These are phyloP conservation scores for Chelonus formosanus DNA, from an alignment of 2,888 invertebrate species.

Conservation along the genomic window DNA sequence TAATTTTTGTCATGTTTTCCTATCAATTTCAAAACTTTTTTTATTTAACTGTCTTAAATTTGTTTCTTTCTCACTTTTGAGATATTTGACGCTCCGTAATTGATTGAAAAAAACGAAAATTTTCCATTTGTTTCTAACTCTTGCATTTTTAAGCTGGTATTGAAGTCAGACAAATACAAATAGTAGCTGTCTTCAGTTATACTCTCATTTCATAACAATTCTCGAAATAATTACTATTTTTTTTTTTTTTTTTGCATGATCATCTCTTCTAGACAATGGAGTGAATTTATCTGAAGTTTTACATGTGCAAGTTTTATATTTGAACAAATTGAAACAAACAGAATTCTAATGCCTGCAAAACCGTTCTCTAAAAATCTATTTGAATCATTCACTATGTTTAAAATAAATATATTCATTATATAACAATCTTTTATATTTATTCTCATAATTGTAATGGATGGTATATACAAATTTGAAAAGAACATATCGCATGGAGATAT, in stretches of 20 bases:
- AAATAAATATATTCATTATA: not conserved
- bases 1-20: constrained; percentile 44
- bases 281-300: constrained; percentile 9
- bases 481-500: constrained; percentile 56
- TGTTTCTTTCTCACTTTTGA: constrained; percentile 33
- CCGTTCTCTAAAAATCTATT: not conserved
- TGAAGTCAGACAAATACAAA: no score
- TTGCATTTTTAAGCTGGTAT: no score
- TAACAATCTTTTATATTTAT: not conserved
- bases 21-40: constrained; percentile 23
- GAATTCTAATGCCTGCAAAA: constrained; percentile 60
- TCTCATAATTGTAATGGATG: constrained; percentile 16
- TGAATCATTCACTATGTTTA: not conserved
- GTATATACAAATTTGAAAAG: constrained; percentile 11
- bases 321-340: constrained; percentile 40
- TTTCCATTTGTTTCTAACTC: no score
- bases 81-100: not conserved
- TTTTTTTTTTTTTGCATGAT: constrained; percentile 17
- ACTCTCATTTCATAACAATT: no score
- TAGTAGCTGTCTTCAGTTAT: no score
- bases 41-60: constrained; percentile 25
- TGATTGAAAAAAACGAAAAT: not conserved
- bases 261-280: not conserved
- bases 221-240: not conserved
- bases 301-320: constrained; percentile 4